Evolutionary conservation across 2,888 invertebrate genomes (phyloP).

Genomic region (Orchestes rusci): DNA sequence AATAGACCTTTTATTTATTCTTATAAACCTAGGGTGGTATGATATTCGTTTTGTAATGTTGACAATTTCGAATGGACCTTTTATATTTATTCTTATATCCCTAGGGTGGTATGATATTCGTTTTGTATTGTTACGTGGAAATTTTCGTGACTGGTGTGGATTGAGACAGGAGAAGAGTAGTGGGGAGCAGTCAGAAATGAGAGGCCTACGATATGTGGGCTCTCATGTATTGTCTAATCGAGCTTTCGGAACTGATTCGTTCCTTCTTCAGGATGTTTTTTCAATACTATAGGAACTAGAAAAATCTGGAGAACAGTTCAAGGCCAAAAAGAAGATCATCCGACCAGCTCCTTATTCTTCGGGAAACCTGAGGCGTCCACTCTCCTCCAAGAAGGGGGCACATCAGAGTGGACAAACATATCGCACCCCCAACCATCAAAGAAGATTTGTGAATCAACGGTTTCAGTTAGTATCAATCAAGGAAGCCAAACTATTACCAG

Average conservation of each 20-base stretch:
- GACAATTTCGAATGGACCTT: not conserved
- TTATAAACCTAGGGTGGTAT: not conserved
- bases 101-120: not conserved
- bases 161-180: no score
- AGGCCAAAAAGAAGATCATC: not conserved
- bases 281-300: slow-evolving; percentile 1
- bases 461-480: not conserved
- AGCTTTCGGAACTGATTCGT: no score
- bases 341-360: not conserved
- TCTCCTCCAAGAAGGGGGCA: not conserved
- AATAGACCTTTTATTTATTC: not conserved
- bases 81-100: not conserved
- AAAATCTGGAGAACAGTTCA: slow-evolving; percentile 1
- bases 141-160: not conserved
- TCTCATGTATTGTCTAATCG: no score
- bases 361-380: slow-evolving; percentile 2
- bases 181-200: no score
- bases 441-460: not conserved
- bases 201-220: no score
- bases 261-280: no score
- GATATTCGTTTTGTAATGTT: not conserved
- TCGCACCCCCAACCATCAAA: not conserved
- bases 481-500: not conserved
- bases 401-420: not conserved
- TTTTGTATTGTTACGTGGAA: no score